Base-by-base conservation (phyloP, 2,888 invertebrate species). In the Aplocera efformata region DNA sequence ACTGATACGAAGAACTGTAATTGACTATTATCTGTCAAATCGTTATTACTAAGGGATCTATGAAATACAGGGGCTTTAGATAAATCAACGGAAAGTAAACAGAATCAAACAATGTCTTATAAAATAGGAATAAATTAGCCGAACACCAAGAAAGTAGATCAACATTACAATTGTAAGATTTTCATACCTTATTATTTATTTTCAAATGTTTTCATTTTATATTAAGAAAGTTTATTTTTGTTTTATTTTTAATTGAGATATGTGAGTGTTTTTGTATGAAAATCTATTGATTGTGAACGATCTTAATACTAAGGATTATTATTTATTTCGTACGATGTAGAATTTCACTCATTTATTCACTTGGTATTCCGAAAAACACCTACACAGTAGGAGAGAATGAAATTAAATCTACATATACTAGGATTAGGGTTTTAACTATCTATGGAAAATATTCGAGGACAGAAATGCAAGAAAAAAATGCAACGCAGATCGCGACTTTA, bases 11-110 rank as follows among this genome's bases (percentile, higher is more conserved):
- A 31, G 34, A 51, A 48, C 53, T 43, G 32, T 31, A 26, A 17
- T 32, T 35, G 58, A 58, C 42, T 56, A 71, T 73, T 67, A 69
- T 70, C 77, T 69, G 72, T 69, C 72, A 70, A 68, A 67, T 43
- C 53, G 48, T 64, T 44, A 62, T 77, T 67, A 83, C 86, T 86
- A 86, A 79, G 80, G 86, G 85, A 63, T 71, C 77, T 83, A 84
- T 76, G 67, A 55, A 62, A 65, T 81, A 79, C 86, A 86, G 86
- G 86, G 86, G 72, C 71, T 83, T 69, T 11, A 65, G 68, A 32
- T 34, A 48, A 57, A 59, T 43, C 43, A 10, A 42, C 56, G 50
- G 46, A 44, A 50, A 57, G 54, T 65, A 48, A 50, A 10, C 37
- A 44, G 50, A 42, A 47, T 52, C 53, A 66, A 56, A 51, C 47